Evolutionary conservation across 1,140 invertebrate species (phyloP).

Genomic region (Tetragnatha versicolor): DNA sequence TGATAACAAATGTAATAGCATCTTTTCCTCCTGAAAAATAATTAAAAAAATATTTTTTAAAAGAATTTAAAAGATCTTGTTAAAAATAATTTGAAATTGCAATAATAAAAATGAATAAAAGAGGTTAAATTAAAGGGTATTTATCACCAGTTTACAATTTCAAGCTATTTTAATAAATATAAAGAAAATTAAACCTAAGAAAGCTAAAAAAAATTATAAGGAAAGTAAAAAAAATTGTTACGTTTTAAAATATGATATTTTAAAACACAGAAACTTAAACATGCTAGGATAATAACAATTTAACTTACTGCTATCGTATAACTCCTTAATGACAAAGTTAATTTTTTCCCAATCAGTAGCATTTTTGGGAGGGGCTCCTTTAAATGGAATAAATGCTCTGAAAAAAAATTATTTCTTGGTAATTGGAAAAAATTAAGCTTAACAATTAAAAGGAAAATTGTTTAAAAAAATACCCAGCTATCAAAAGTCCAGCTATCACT

Average conservation of each 20-base stretch:
- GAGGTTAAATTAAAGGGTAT: not conserved
- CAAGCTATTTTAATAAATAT: not conserved
- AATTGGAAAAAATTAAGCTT: not conserved
- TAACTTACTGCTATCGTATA: conserved; percentile 28
- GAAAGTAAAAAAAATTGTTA: not conserved
- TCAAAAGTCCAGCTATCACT: conserved; percentile 61
- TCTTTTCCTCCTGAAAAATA: conserved; percentile 61
- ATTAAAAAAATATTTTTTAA: not conserved
- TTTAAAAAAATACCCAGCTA: conserved; percentile 62
- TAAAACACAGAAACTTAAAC: not conserved
- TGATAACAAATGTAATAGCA: conserved; percentile 65
- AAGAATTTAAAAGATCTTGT: too few species aligned
- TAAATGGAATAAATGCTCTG: conserved; percentile 60
- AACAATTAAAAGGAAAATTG: not conserved
- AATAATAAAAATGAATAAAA: not conserved
- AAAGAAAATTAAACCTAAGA: not conserved
- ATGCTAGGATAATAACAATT: not conserved
- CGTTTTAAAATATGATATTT: not conserved
- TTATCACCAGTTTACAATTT: not conserved
- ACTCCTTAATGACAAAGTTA: conserved; percentile 18
- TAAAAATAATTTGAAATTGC: not conserved
- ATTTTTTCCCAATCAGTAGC: conserved; percentile 55
- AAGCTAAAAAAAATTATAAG: not conserved
- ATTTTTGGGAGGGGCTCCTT: conserved; percentile 29
- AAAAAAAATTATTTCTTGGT: not conserved